phyloP scores from a whole-genome alignment of 2,888 invertebrate genomes.

The Cheilosia pagana region DNA sequence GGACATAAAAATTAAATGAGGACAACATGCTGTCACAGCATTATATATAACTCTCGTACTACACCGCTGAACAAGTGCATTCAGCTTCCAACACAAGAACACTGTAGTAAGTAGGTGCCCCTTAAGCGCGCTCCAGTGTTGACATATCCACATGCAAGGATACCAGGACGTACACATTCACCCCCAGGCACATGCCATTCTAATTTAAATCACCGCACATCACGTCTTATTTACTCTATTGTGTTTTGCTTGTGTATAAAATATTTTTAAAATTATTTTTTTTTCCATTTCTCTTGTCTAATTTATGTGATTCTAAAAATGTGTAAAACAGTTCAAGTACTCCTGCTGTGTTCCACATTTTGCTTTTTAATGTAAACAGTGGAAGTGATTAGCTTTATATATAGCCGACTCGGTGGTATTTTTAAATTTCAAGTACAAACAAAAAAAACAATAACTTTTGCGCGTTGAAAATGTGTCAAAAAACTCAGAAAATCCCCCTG shows the following conservation, averaged over 20 bases:
- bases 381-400: constrained; percentile 23
- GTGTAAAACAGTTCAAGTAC: constrained; percentile 64
- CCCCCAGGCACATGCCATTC: constrained; percentile 15
- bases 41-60: background rate
- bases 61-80: constrained; percentile 54
- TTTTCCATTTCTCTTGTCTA: constrained; percentile 32
- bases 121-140: constrained; percentile 35
- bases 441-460: background rate
- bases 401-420: constrained; percentile 42
- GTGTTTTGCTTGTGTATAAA: background rate
- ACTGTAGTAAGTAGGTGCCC: constrained; percentile 3
- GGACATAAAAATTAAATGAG: constrained; percentile 58
- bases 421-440: constrained; percentile 39
- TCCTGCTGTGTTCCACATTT: constrained; percentile 64
- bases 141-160: constrained; percentile 45
- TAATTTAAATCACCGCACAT: constrained; percentile 50
- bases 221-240: background rate
- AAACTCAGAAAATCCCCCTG: constrained; percentile 81
- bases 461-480: constrained; percentile 80
- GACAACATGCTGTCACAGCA: constrained; percentile 38
- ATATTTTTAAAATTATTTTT: background rate
- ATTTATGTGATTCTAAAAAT: constrained; percentile 55
- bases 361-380: constrained; percentile 35
- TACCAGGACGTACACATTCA: constrained; percentile 16
- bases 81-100: constrained; percentile 53